These are phyloP conservation scores for Teleogryllus occipitalis DNA, from an alignment of 1,140 invertebrate species.

Conservation along the genomic window DNA sequence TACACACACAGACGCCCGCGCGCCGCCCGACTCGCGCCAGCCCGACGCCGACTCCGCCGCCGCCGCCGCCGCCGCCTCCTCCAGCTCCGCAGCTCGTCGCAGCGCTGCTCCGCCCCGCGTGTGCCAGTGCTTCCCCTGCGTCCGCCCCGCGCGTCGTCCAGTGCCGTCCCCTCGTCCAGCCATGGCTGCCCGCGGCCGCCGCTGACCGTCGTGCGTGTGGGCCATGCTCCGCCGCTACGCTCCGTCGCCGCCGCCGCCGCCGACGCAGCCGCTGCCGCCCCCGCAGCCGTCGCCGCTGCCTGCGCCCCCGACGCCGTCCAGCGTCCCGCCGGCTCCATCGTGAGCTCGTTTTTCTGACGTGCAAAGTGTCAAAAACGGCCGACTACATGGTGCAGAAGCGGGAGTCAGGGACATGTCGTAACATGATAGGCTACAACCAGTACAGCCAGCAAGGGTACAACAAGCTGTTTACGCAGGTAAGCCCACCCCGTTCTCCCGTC, in stretches of 20 bases:
- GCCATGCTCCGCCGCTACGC: neutral
- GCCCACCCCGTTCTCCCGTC: neutral
- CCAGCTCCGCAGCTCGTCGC: neutral
- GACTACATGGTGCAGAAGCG: constrained; percentile 17
- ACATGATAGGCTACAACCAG: constrained; percentile 69
- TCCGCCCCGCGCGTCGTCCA: too few species aligned
- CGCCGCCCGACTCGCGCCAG: too few species aligned
- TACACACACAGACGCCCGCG: too few species aligned
- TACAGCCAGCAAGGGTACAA: constrained; percentile 65
- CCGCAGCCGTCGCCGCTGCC: neutral
- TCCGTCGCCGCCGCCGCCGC: neutral
- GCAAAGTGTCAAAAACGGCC: constrained; percentile 13
- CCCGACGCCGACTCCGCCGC: too few species aligned
- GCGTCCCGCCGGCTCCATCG: neutral
- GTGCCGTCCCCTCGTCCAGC: too few species aligned
- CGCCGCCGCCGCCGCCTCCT: too few species aligned
- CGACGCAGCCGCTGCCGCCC: too few species aligned
- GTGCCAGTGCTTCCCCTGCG: too few species aligned
- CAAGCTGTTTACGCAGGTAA: constrained; percentile 81
- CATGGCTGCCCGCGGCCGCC: too few species aligned
- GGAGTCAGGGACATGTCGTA: constrained; percentile 12
- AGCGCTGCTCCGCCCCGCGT: too few species aligned
- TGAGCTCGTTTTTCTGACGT: neutral
- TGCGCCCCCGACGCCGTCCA: neutral
- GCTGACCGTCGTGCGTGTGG: neutral